Evolutionary conservation across 1,140 invertebrate genomes (phyloP).

Genomic region (Zeugodacus cucurbitae): DNA sequence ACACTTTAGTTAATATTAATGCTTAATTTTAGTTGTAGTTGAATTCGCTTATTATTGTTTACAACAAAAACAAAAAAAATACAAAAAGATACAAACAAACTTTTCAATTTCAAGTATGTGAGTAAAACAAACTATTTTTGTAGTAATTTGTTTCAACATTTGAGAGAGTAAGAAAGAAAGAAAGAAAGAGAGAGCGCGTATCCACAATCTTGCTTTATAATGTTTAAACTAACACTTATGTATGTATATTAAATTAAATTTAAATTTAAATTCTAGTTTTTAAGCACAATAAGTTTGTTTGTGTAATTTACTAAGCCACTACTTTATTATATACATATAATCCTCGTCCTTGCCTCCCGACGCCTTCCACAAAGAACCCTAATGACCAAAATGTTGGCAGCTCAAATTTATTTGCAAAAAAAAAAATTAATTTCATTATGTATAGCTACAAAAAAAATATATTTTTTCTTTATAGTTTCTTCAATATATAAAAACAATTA

Average conservation of each 20-base stretch:
- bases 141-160: background rate
- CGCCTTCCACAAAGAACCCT: background rate
- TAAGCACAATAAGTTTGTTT: slow-evolving; percentile 11
- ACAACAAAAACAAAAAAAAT: background rate
- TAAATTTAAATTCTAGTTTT: background rate
- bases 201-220: slow-evolving; percentile 41
- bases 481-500: background rate
- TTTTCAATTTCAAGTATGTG: background rate
- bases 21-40: background rate
- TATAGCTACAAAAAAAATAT: no score
- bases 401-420: no score
- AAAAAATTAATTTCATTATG: no score
- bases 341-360: background rate
- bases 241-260: background rate
- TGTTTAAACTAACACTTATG: background rate
- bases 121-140: background rate
- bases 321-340: background rate
- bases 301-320: background rate
- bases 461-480: no score
- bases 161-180: background rate
- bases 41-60: background rate
- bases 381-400: background rate
- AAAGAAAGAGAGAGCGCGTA: background rate
- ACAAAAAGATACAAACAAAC: background rate
- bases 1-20: background rate